Evolutionary conservation across 2,888 invertebrate genomes (phyloP), one percentile per base, ranked within the genome.

Genomic region (Coelinius sp.): DNA sequence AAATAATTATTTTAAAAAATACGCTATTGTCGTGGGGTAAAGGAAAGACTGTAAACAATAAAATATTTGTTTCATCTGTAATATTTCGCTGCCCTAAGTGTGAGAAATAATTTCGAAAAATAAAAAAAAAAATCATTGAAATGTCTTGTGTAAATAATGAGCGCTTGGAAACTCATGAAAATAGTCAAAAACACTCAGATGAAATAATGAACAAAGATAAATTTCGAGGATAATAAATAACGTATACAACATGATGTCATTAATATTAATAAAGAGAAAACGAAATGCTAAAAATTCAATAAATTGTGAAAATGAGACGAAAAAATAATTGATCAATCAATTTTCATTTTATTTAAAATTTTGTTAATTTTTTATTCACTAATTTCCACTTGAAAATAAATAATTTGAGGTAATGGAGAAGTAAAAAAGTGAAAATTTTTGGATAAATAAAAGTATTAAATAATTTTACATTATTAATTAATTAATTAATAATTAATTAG

Each of bases 401-500:
- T 24, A 25, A 10, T 6, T 20, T 22, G 22, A 49, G 17, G 20
- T 27, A 24, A 17, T 38, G 69, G 27, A 41, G 24, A 44, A 14
- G 53, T 6, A 44, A n/a, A n/a, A 35, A 35, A 14, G 31, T 53
- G 65, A 65, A 12, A 46, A 52, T 49, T 56, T 63, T 75, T 63
- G 73, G 59, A 73, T 68, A 73, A 70, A 71, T 73, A 76, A 75
- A 69, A 68, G 68, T 65, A 74, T 74, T 72, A 70, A 78, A 79
- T 76, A 76, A 81, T 82, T 82, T 81, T n/a, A n/a, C n/a, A n/a
- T n/a, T n/a, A n/a, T n/a, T n/a, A n/a, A n/a, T n/a, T n/a, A n/a
- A n/a, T n/a, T n/a, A n/a, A n/a, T 81, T 81, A 78, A 79, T 78
- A 75, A 79, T 76, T 79, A 76, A 79, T 82, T 83, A 80, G 81